Evolutionary conservation across 2,888 invertebrate genomes (phyloP).

Genomic region (Rotaria socialis): DNA sequence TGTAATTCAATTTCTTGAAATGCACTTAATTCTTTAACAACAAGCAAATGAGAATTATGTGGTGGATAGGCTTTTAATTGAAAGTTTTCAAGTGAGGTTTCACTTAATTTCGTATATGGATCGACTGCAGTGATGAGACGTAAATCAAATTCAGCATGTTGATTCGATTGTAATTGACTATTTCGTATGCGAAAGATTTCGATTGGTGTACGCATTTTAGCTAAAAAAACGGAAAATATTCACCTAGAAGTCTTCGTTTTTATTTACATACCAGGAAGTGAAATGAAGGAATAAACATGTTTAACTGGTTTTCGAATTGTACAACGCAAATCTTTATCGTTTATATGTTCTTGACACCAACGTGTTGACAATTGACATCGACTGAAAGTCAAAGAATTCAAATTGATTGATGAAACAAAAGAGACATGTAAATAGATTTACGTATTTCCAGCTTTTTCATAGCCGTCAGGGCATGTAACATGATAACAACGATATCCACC

Average conservation of each 20-base stretch:
- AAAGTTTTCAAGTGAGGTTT: constrained; percentile 33
- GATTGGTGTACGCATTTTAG: neutral
- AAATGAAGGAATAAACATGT: constrained; percentile 10
- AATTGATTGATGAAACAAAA: neutral
- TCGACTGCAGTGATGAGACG: neutral
- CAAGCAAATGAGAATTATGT: neutral
- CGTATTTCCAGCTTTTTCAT: constrained; percentile 34
- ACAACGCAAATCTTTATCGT: constrained; percentile 11
- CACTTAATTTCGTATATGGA: neutral
- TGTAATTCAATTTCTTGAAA: constrained; percentile 34
- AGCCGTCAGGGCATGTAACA: constrained; percentile 42
- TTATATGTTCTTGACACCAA: neutral
- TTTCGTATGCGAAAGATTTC: constrained; percentile 32
- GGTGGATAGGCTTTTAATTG: constrained; percentile 4
- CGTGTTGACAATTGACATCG: constrained; percentile 20
- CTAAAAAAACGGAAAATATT: neutral
- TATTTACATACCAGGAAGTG: neutral
- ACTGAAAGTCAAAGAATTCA: neutral
- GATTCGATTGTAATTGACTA: neutral
- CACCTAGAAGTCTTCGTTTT: too few species aligned
- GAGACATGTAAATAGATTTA: neutral
- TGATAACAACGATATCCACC: constrained; percentile 42
- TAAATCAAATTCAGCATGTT: constrained; percentile 25
- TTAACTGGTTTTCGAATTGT: constrained; percentile 30
- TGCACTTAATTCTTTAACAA: constrained; percentile 28